phyloP scores from a whole-genome alignment of 2,113 vertebrate species.

The Oryzias javanicus region DNA sequence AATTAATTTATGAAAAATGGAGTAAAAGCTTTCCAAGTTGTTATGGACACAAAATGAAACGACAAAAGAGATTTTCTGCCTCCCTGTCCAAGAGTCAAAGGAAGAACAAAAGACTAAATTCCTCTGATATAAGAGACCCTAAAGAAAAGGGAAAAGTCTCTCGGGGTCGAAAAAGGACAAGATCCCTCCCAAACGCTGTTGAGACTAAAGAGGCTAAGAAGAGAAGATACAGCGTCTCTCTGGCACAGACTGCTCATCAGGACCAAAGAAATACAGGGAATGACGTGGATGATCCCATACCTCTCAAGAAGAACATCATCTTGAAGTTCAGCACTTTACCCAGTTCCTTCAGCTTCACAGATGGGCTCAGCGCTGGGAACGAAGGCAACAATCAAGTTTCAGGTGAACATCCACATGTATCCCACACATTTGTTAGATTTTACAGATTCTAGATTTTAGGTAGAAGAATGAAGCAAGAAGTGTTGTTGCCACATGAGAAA shows the following conservation, averaged over 20 bases:
- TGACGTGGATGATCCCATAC: neutral
- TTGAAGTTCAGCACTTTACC: slow-evolving; percentile 67
- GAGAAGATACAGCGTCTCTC: neutral
- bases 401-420: slow-evolving; percentile 43
- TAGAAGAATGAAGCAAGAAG: too few relatives aligned
- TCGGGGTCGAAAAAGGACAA: neutral
- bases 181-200: neutral
- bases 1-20: slow-evolving; percentile 42
- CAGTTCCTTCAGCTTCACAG: slow-evolving; percentile 57
- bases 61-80: neutral
- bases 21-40: slow-evolving; percentile 22
- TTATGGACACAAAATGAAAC: neutral
- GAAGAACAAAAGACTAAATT: neutral
- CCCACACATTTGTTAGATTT: too few relatives aligned
- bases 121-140: neutral
- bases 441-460: too few relatives aligned
- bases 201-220: neutral
- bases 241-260: neutral
- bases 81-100: neutral
- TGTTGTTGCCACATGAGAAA: too few relatives aligned
- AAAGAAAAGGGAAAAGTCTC: neutral
- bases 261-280: slow-evolving; percentile 6
- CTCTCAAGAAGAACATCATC: slow-evolving; percentile 10
- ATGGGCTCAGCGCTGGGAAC: slow-evolving; percentile 1
- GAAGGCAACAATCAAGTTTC: slow-evolving; percentile 2